These are phyloP conservation scores for Drosophila littoralis DNA, from an alignment of 1,140 invertebrate species.

Conservation along the genomic window DNA sequence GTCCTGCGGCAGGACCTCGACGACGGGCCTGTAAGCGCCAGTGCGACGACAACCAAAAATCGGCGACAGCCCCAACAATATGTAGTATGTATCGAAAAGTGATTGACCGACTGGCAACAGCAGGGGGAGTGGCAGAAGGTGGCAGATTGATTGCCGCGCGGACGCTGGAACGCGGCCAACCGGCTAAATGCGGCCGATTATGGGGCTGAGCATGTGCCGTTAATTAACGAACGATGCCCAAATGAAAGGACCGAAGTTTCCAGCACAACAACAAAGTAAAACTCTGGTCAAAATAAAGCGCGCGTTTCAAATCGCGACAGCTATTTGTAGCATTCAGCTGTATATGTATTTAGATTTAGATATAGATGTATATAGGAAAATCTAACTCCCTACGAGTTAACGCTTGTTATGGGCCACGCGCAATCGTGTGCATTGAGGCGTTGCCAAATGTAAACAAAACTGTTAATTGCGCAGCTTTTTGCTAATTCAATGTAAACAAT, in stretches of 20 bases:
- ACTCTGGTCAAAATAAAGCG: not conserved
- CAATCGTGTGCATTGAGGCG: constrained; percentile 21
- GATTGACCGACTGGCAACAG: constrained; percentile 43
- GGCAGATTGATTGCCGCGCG: constrained; percentile 28
- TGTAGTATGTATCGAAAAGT: constrained; percentile 19
- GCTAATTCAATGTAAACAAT: constrained; percentile 43
- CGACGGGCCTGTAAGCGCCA: constrained; percentile 66
- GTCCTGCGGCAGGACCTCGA: constrained; percentile 76
- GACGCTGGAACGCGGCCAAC: constrained; percentile 11
- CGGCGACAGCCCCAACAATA: constrained; percentile 9
- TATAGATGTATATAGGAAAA: constrained; percentile 22
- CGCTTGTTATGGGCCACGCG: constrained; percentile 24
- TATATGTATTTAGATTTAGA: no score
- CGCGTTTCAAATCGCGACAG: constrained; percentile 9
- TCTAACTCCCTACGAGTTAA: constrained; percentile 30
- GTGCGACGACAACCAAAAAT: not conserved
- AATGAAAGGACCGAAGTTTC: constrained; percentile 34
- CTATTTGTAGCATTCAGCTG: not conserved
- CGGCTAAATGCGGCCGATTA: constrained; percentile 45
- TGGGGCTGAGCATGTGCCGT: constrained; percentile 36
- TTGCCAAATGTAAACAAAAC: constrained; percentile 34
- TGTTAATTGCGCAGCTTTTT: constrained; percentile 37
- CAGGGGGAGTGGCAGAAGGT: not conserved
- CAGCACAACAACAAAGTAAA: constrained; percentile 11
- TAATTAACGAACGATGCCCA: constrained; percentile 32